Conservation (phyloP, 2,888 invertebrate species). For the Tortrix viridana region DNA sequence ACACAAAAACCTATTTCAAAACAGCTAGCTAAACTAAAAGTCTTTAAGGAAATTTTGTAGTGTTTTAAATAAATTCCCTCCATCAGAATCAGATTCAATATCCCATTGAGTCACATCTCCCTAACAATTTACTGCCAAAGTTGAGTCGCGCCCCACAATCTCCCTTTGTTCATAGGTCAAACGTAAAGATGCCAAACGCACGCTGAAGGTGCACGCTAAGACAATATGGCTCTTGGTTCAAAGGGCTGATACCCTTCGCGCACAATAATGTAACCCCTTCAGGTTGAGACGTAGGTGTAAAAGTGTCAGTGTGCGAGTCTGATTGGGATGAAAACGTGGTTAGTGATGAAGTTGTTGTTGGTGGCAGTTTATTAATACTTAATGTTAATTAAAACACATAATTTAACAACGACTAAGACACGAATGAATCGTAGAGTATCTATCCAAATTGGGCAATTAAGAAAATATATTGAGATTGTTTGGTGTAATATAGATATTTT, state of each 20-base stretch:
- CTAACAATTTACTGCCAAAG: slow-evolving; percentile 19
- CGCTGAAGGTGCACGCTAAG: slow-evolving; percentile 44
- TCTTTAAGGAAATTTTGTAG: no score
- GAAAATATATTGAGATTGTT: no score
- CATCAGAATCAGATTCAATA: not conserved
- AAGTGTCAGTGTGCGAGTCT: slow-evolving; percentile 16
- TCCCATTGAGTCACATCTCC: slow-evolving; percentile 29
- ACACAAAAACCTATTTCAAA: not conserved
- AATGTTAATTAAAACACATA: no score
- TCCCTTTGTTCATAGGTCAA: slow-evolving; percentile 48
- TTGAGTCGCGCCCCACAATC: no score
- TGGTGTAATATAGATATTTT: no score
- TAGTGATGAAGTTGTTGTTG: no score
- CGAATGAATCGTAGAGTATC: no score
- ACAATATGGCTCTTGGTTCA: slow-evolving; percentile 65
- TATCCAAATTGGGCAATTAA: no score
- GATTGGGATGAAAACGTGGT: no score
- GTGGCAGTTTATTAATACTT: no score
- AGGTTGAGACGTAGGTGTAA: slow-evolving; percentile 39
- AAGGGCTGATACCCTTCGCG: slow-evolving; percentile 50
- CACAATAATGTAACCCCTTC: slow-evolving; percentile 48
- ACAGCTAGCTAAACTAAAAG: not conserved
- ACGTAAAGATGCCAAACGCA: slow-evolving; percentile 44
- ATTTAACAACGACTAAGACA: no score
- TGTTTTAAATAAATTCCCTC: no score